phyloP scores from a whole-genome alignment of 2,797 vertebrate genomes.

The Phyllotis vaccarum region DNA sequence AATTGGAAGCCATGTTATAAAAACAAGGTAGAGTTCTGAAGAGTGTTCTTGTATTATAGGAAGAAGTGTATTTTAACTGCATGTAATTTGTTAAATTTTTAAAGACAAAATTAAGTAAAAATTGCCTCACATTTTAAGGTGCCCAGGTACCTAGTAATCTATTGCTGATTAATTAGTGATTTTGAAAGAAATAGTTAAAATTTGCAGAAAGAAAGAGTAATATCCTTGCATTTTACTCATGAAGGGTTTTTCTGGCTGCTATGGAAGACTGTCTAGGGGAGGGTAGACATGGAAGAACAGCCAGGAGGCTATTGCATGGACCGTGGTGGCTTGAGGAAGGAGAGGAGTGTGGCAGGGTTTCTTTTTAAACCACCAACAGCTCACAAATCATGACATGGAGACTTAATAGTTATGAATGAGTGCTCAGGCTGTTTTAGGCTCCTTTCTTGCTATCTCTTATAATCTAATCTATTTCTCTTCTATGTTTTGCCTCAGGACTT shows the following conservation, averaged over 20 bases:
- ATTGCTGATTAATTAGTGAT: neutral
- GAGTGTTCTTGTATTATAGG: neutral
- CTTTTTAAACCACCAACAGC: neutral
- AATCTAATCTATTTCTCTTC: neutral
- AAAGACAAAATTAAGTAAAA: neutral
- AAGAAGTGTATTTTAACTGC: neutral
- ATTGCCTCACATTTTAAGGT: neutral
- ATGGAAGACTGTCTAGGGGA: neutral
- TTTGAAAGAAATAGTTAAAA: slow-evolving; percentile 15
- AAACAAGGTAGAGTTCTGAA: neutral
- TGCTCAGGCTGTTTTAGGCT: neutral
- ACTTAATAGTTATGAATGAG: neutral
- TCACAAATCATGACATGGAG: neutral
- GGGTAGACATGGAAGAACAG: no score
- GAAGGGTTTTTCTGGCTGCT: neutral
- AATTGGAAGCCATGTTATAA: neutral
- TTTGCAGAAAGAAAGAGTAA: neutral
- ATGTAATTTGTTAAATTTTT: neutral
- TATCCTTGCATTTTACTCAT: neutral
- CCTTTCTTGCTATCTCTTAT: neutral
- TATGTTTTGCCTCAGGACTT: neutral
- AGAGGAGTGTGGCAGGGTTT: neutral
- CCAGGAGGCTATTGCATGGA: no score
- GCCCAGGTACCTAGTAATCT: neutral
- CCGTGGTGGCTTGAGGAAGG: neutral